Conservation (phyloP, 1,140 invertebrate genomes). For the Oreohelix idahoensis region DNA sequence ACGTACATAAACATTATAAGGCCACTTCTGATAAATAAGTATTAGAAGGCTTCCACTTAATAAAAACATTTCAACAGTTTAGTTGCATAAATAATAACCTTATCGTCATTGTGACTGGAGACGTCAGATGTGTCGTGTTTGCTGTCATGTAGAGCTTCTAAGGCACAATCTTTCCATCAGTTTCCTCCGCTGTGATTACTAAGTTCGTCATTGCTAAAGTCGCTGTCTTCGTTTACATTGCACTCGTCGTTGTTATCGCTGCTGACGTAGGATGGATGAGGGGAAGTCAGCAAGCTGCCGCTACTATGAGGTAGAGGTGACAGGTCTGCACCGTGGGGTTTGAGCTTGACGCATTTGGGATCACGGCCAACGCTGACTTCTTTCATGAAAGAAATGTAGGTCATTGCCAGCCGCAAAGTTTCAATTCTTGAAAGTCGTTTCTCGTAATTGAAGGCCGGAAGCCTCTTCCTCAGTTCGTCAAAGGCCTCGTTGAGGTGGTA, state of each 20-base stretch:
- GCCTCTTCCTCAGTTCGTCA: slow-evolving; percentile 63
- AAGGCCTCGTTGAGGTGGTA: slow-evolving; percentile 72
- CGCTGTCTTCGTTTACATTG: slow-evolving; percentile 36
- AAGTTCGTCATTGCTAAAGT: slow-evolving; percentile 41
- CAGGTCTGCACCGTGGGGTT: slow-evolving; percentile 34
- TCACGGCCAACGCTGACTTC: slow-evolving; percentile 80
- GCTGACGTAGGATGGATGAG: not conserved
- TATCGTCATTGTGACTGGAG: too few relatives aligned
- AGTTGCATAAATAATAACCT: too few relatives aligned
- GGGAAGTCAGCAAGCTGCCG: not conserved
- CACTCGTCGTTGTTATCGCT: slow-evolving; percentile 9
- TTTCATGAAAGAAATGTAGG: slow-evolving; percentile 97
- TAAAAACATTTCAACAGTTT: too few relatives aligned
- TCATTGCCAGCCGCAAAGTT: slow-evolving; percentile 92
- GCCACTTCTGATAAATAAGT: too few relatives aligned
- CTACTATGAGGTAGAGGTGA: not conserved
- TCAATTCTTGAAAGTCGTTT: slow-evolving; percentile 79
- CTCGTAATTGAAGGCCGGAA: slow-evolving; percentile 69
- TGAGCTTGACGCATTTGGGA: slow-evolving; percentile 53
- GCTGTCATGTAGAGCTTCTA: too few relatives aligned
- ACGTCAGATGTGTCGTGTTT: too few relatives aligned
- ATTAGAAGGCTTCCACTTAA: too few relatives aligned
- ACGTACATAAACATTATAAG: too few relatives aligned
- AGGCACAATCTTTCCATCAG: not conserved
- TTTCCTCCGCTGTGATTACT: slow-evolving; percentile 19